Conservation (phyloP, 2,888 invertebrate species). For the Acanthosoma haemorrhoidale region DNA sequence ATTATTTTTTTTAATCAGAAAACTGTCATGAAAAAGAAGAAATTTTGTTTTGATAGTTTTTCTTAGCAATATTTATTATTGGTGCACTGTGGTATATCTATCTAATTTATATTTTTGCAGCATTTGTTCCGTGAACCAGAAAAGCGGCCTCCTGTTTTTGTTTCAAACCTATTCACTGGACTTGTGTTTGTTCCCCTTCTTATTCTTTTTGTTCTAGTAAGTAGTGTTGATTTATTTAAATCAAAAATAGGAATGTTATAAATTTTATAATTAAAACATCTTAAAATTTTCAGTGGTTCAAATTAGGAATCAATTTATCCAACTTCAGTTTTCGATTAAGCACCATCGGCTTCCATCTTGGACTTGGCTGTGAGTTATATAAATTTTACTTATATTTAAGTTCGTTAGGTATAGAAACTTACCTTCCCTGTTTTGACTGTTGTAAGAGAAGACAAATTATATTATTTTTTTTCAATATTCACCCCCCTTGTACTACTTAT, state of each 20-base stretch:
- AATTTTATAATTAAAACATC: not conserved
- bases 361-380: conserved; percentile 65
- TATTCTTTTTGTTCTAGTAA: conserved; percentile 66
- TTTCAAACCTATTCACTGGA: conserved; percentile 86
- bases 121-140: conserved; percentile 91
- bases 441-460: not conserved
- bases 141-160: conserved; percentile 76
- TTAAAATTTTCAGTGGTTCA: conserved; percentile 61
- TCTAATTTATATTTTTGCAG: conserved; percentile 47
- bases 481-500: not conserved
- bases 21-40: too few species aligned
- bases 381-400: not conserved
- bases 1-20: not conserved
- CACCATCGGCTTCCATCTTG: conserved; percentile 84
- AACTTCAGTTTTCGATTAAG: conserved; percentile 72
- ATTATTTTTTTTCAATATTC: not conserved
- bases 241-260: not conserved
- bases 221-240: conserved; percentile 40
- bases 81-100: not conserved
- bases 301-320: conserved; percentile 77
- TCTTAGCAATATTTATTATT: not conserved
- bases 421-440: not conserved
- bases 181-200: conserved; percentile 77
- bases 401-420: not conserved
- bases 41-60: not conserved